phyloP scores from a whole-genome alignment of 2,888 invertebrate genomes.

The Caenorhabditis afra region DNA sequence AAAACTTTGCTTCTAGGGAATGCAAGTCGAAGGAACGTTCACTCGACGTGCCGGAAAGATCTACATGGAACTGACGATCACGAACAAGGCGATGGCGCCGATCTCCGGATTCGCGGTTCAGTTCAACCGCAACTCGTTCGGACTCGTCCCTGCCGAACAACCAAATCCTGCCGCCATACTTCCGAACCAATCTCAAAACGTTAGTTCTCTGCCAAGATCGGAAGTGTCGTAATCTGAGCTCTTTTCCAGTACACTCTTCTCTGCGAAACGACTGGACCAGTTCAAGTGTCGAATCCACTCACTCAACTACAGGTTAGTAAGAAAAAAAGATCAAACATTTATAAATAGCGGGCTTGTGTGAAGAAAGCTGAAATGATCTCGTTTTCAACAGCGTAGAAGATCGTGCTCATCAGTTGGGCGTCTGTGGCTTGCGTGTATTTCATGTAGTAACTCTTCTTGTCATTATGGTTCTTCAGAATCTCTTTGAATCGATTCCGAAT shows the following conservation, averaged over 20 bases:
- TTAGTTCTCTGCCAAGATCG: constrained; percentile 23
- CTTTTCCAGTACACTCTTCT: constrained; percentile 84
- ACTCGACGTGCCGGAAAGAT: constrained; percentile 88
- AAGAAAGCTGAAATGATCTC: constrained; percentile 67
- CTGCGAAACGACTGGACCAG: constrained; percentile 90
- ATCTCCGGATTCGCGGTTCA: constrained; percentile 97
- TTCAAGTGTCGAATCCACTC: constrained; percentile 97
- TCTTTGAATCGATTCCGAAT: constrained; percentile 61
- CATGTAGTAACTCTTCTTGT: constrained; percentile 63
- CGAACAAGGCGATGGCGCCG: constrained; percentile 96
- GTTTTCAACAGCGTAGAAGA: constrained; percentile 74
- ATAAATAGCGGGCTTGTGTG: constrained; percentile 50
- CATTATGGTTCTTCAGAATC: constrained; percentile 61
- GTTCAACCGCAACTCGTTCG: constrained; percentile 96
- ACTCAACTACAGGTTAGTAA: constrained; percentile 89
- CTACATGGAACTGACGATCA: constrained; percentile 95
- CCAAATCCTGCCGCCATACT: constrained; percentile 89
- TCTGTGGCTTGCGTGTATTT: constrained; percentile 77
- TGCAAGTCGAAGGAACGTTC: constrained; percentile 97
- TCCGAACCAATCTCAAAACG: constrained; percentile 87
- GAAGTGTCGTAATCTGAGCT: not conserved
- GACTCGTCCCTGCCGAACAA: constrained; percentile 90
- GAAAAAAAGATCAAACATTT: not conserved
- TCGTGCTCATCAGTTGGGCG: constrained; percentile 75
- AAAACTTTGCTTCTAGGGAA: constrained; percentile 83